These are phyloP conservation scores for Archocentrus centrarchus DNA, from an alignment of 2,113 vertebrate species.

Conservation along the genomic window DNA sequence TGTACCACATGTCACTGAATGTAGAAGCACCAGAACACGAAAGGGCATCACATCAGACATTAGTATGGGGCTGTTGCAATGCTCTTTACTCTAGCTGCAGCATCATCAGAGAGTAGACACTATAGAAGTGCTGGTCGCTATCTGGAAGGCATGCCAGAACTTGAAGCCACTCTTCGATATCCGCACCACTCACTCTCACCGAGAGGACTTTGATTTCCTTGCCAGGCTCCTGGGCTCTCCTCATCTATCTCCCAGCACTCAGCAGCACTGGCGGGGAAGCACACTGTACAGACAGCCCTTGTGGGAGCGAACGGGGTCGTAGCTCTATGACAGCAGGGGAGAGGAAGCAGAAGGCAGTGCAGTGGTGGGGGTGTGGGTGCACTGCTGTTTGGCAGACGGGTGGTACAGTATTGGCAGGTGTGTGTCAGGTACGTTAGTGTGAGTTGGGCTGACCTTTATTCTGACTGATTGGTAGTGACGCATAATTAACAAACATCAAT, in stretches of 20 bases:
- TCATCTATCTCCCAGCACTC: slow-evolving; percentile 62
- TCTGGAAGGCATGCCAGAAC: slow-evolving; percentile 54
- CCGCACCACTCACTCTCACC: slow-evolving; percentile 47
- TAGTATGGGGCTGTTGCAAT: slow-evolving; percentile 7
- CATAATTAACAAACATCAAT: slow-evolving; percentile 26
- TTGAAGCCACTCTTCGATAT: slow-evolving; percentile 55
- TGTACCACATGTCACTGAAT: background rate
- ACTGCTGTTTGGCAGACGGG: background rate
- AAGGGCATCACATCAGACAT: background rate
- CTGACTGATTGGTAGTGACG: slow-evolving; percentile 26
- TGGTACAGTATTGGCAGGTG: slow-evolving; percentile 19
- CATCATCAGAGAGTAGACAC: slow-evolving; percentile 26
- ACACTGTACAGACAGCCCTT: slow-evolving; percentile 20
- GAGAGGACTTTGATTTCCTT: slow-evolving; percentile 60
- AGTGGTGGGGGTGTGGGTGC: background rate
- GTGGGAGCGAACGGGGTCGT: slow-evolving; percentile 19
- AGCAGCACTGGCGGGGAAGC: slow-evolving; percentile 22
- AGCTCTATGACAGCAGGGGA: slow-evolving; percentile 12
- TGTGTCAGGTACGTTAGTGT: slow-evolving; percentile 7
- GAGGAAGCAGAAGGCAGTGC: slow-evolving; percentile 15
- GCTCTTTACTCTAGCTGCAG: slow-evolving; percentile 10
- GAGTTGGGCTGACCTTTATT: slow-evolving; percentile 39
- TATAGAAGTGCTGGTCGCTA: slow-evolving; percentile 32
- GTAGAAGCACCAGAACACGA: background rate
- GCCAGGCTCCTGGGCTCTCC: slow-evolving; percentile 55